Evolutionary conservation across 2,113 vertebrate species (phyloP), one percentile per base, ranked within the genome.

Genomic region (Bubo scandiacus): DNA sequence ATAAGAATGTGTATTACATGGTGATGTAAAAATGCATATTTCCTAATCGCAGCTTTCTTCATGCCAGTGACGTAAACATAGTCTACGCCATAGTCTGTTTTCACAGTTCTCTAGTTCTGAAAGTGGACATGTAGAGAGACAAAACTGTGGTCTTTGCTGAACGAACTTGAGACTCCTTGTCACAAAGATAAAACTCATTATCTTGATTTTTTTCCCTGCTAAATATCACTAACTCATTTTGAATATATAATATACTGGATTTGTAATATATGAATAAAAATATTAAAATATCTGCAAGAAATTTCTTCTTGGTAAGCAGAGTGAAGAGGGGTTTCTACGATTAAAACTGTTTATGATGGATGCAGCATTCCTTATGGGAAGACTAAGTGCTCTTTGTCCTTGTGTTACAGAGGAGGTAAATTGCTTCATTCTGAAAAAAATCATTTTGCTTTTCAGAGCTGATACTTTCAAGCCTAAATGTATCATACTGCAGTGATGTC

Each of bases 291-390:
- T 26, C 23, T 78, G 21, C 52, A 83, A 72, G 9, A 81, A 22
- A 15, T 70, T 81, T 54, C 14, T 80, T 45, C 45, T 66, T 0
- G 0, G 12, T 67, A 14, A 4, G 9, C 1, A 2, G 15, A 38
- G 6, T 36, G 26, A 79, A 55, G 23, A 82, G 3, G 4, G 2
- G 8, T 29, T 58, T 77, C 65, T 73, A 18, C 13, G 15, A 51
- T 52, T 21, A 51, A 78, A 73, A 40, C 10, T 71, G 15, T 30
- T 90, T 38, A 42, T 13, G 13, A 72, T 32, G n/a, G 26, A 19
- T 54, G 17, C 5, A 55, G 14, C 11, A 12, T 67, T 77, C n/a
- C 34, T 70, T 43, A 29, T 0, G 7, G 36, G 70, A 84, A 70
- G 34, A 29, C 13, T 10, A 73, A 61, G 17, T 22, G 16, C 11